Conservation (phyloP, 2,113 vertebrate genomes). For the Euleptes europaea region DNA sequence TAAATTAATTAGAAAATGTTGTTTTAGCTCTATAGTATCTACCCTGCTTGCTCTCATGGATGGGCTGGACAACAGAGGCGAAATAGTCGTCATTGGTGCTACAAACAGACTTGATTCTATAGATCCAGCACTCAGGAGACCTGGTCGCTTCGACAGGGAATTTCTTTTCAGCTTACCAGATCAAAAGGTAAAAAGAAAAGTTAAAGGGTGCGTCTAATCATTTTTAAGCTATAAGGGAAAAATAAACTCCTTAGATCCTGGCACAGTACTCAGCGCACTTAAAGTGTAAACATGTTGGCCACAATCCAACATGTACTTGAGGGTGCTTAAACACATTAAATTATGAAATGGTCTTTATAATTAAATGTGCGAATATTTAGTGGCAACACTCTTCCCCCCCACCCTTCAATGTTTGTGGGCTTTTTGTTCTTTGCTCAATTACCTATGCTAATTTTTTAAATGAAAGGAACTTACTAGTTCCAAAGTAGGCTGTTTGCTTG, state of each 20-base stretch:
- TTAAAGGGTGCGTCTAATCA: background rate
- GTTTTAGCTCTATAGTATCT: slow-evolving; percentile 93
- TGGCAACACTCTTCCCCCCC: background rate
- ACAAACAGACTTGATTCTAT: slow-evolving; percentile 99
- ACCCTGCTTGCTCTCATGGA: slow-evolving; percentile 98
- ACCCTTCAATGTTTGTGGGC: background rate
- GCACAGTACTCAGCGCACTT: background rate
- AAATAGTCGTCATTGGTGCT: slow-evolving; percentile 99
- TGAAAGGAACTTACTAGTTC: background rate
- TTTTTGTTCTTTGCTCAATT: background rate
- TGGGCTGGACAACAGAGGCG: slow-evolving; percentile 96
- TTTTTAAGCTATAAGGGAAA: background rate
- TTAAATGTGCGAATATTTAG: background rate
- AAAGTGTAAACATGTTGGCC: background rate
- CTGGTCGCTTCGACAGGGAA: slow-evolving; percentile 98
- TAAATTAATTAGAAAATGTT: slow-evolving; percentile 16
- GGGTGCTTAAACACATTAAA: background rate
- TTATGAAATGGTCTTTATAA: background rate
- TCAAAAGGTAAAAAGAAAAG: slow-evolving; percentile 84
- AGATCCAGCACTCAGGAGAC: slow-evolving; percentile 99
- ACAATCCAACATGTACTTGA: background rate
- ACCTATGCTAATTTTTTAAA: background rate
- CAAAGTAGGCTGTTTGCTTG: background rate
- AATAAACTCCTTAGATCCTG: background rate
- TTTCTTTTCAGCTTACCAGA: slow-evolving; percentile 98